phyloP scores from a whole-genome alignment of 1,140 invertebrate genomes.

The Drosophila melanica region DNA sequence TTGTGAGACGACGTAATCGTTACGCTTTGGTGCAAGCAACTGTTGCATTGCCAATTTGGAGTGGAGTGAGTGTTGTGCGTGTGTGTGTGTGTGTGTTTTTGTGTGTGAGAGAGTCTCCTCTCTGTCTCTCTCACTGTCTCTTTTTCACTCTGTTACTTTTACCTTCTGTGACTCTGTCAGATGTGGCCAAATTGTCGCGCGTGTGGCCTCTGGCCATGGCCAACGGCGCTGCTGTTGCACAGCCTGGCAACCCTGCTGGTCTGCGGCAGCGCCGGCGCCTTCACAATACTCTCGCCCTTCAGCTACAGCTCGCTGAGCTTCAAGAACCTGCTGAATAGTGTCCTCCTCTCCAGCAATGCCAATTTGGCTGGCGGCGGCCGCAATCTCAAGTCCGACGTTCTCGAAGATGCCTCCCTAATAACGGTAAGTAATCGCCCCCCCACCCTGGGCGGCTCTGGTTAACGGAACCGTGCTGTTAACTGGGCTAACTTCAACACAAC shows the following conservation, averaged over 20 bases:
- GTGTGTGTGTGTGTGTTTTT: conserved; percentile 16
- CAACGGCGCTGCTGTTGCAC: conserved; percentile 64
- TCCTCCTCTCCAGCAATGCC: conserved; percentile 77
- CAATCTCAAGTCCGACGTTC: conserved; percentile 80
- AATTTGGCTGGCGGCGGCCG: conserved; percentile 76
- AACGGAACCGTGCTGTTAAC: conserved; percentile 10
- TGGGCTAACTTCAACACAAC: conserved; percentile 1
- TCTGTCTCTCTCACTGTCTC: background rate
- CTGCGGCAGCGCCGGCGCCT: conserved; percentile 67
- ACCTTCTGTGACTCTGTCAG: background rate
- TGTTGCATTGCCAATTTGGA: conserved; percentile 76
- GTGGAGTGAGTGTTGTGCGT: conserved; percentile 48
- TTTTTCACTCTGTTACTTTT: conserved; percentile 5
- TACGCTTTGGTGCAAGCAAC: conserved; percentile 71
- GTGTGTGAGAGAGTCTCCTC: conserved; percentile 10
- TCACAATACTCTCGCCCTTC: conserved; percentile 80
- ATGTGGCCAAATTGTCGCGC: conserved; percentile 38
- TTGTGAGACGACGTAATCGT: conserved; percentile 67
- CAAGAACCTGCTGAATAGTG: conserved; percentile 80
- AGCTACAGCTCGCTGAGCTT: conserved; percentile 79
- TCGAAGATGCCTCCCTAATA: conserved; percentile 82
- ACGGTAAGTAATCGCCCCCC: conserved; percentile 67
- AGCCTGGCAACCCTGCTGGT: conserved; percentile 62
- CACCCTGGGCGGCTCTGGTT: background rate
- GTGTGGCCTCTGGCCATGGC: conserved; percentile 42